phyloP scores from a whole-genome alignment of 1,140 invertebrate species.

The Limonius californicus region DNA sequence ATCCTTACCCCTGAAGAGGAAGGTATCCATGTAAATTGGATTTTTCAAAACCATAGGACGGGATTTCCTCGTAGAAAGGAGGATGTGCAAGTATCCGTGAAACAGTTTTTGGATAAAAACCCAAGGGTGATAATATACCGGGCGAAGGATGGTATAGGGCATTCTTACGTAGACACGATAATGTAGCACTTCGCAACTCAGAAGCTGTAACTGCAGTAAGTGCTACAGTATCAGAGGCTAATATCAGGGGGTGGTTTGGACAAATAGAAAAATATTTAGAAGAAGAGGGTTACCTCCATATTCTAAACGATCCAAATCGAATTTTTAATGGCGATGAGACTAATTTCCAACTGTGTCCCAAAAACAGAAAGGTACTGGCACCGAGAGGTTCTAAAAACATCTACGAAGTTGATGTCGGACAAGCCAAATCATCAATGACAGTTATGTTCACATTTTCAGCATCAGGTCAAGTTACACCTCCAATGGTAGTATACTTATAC shows the following conservation, averaged over 20 bases:
- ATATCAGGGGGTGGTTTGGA: constrained; percentile 41
- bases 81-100: constrained; percentile 20
- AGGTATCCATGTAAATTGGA: constrained; percentile 23
- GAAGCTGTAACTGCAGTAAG: constrained; percentile 35
- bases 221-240: constrained; percentile 30
- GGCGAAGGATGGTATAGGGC: not conserved
- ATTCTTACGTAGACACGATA: constrained; percentile 26
- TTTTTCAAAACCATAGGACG: constrained; percentile 16
- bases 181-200: constrained; percentile 27
- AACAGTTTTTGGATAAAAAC: too few relatives aligned
- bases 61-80: constrained; percentile 26
- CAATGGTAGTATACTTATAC: too few relatives aligned
- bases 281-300: constrained; percentile 22
- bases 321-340: too few relatives aligned
- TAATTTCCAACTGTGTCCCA: too few relatives aligned
- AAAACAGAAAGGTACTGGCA: too few relatives aligned
- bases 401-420: too few relatives aligned
- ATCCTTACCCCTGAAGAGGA: constrained; percentile 21
- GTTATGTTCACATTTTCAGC: too few relatives aligned
- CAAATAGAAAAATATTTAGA: constrained; percentile 36
- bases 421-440: too few relatives aligned
- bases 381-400: too few relatives aligned
- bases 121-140: too few relatives aligned
- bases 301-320: too few relatives aligned
- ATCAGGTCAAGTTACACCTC: too few relatives aligned